Percentiles rank a stretch among this genome's conserved stretches.
These are phyloP conservation scores for Sander vitreus DNA, from an alignment of 2,113 vertebrate species.

Conservation along the genomic window DNA sequence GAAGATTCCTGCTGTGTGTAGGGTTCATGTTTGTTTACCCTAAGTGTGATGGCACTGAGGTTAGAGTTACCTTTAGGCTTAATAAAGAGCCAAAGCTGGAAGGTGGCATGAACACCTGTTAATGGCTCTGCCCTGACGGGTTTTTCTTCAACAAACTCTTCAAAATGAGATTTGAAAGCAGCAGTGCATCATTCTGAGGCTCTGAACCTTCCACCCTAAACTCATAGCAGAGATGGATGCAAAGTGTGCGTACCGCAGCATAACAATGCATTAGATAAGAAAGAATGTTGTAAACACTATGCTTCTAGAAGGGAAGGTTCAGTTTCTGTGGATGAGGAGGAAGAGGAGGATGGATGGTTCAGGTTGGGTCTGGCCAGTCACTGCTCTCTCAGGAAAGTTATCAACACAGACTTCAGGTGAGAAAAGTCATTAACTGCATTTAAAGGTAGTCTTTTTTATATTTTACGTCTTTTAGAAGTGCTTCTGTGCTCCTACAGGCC, in stretches of 20 bases:
- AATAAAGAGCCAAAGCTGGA: conserved; percentile 41
- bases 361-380: conserved; percentile 5
- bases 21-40: conserved; percentile 68
- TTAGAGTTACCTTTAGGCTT: conserved; percentile 68
- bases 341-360: not conserved
- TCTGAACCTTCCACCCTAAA: conserved; percentile 47
- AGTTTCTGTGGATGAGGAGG: not conserved
- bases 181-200: conserved; percentile 26
- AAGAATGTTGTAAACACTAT: not conserved
- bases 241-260: not conserved
- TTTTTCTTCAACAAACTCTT: conserved; percentile 40
- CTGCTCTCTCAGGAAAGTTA: conserved; percentile 23
- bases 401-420: conserved; percentile 47
- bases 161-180: conserved; percentile 43
- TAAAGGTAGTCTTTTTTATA: conserved; percentile 57
- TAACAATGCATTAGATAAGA: conserved; percentile 14
- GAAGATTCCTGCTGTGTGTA: conserved; percentile 39
- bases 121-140: conserved; percentile 26
- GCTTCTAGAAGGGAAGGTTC: conserved; percentile 4
- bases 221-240: conserved; percentile 24
- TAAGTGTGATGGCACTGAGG: conserved; percentile 46
- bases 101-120: conserved; percentile 66
- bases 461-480: too few species aligned
- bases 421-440: conserved; percentile 50
- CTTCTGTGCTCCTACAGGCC: conserved; percentile 31